phyloP scores from a whole-genome alignment of 2,888 invertebrate species.

The Cordylochernes scorpioides region DNA sequence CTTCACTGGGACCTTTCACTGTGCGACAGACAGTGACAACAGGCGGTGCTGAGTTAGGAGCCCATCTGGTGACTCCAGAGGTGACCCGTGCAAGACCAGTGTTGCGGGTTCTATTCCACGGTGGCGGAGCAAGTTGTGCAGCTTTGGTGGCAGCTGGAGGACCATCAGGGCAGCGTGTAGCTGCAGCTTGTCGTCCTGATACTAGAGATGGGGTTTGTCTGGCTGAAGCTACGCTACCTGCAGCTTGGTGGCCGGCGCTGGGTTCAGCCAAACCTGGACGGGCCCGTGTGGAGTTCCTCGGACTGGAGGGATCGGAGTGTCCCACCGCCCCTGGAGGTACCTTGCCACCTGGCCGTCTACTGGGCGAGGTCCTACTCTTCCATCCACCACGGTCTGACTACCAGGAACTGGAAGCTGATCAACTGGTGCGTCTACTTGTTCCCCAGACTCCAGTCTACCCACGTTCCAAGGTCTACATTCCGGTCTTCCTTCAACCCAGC shows the following conservation, averaged over 20 bases:
- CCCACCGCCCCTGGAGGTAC: slow-evolving; percentile 39
- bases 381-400: slow-evolving; percentile 45
- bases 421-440: slow-evolving; percentile 52
- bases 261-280: slow-evolving; percentile 14
- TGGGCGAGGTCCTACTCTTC: slow-evolving; percentile 36
- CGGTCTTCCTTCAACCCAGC: slow-evolving; percentile 41
- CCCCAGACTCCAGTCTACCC: slow-evolving; percentile 72
- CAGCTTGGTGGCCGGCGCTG: slow-evolving; percentile 50
- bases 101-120: slow-evolving; percentile 64
- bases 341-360: slow-evolving; percentile 15
- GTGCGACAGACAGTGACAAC: slow-evolving; percentile 57
- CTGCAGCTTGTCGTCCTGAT: slow-evolving; percentile 73
- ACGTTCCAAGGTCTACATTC: slow-evolving; percentile 60
- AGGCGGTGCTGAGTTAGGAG: slow-evolving; percentile 48
- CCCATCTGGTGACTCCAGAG: slow-evolving; percentile 62
- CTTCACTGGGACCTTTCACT: slow-evolving; percentile 77
- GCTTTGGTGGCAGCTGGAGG: slow-evolving; percentile 19
- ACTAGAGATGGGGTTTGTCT: slow-evolving; percentile 65
- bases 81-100: slow-evolving; percentile 68
- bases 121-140: slow-evolving; percentile 8
- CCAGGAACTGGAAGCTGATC: slow-evolving; percentile 53
- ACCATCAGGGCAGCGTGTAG: slow-evolving; percentile 32
- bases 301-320: slow-evolving; percentile 27
- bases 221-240: slow-evolving; percentile 58
- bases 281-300: slow-evolving; percentile 50